A percentile compares a stretch with the other conserved stretches of the same genome.
phyloP scores from a whole-genome alignment of 2,888 invertebrate genomes.

The Sinohyriopsis cumingii region DNA sequence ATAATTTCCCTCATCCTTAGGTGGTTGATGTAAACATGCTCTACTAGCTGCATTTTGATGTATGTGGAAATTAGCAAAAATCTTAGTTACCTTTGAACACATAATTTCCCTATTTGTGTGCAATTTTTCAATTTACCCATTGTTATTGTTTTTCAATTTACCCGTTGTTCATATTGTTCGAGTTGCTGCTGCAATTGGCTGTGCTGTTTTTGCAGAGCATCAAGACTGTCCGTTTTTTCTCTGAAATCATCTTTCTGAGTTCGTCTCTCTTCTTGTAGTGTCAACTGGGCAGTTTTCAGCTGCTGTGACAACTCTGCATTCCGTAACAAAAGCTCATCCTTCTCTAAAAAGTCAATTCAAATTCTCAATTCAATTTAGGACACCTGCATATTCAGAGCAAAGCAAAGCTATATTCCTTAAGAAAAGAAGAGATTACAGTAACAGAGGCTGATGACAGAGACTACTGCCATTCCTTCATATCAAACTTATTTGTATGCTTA shows the following conservation, averaged over 20 bases:
- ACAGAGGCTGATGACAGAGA: too few relatives aligned
- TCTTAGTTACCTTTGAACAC: too few relatives aligned
- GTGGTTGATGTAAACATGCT: too few relatives aligned
- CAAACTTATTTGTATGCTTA: too few relatives aligned
- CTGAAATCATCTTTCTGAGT: slow-evolving; percentile 32
- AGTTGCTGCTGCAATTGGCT: slow-evolving; percentile 4
- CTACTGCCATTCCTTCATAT: too few relatives aligned
- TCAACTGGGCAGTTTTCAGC: slow-evolving; percentile 79
- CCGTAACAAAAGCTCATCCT: slow-evolving; percentile 63
- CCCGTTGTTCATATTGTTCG: slow-evolving; percentile 4
- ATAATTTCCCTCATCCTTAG: too few relatives aligned
- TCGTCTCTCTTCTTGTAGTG: slow-evolving; percentile 38
- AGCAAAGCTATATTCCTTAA: too few relatives aligned
- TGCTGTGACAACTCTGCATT: slow-evolving; percentile 69
- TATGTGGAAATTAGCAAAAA: too few relatives aligned
- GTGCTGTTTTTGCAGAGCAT: background rate
- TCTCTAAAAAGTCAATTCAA: slow-evolving; percentile 45
- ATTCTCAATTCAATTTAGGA: background rate
- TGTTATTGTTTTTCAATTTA: slow-evolving; percentile 1
- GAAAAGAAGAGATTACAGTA: too few relatives aligned
- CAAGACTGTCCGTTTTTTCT: background rate
- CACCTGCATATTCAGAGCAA: background rate
- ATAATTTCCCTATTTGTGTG: too few relatives aligned
- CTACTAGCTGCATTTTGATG: too few relatives aligned
- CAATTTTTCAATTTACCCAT: background rate